Evolutionary conservation across 2,888 invertebrate species (phyloP).

Genomic region (Plebejus anna): DNA sequence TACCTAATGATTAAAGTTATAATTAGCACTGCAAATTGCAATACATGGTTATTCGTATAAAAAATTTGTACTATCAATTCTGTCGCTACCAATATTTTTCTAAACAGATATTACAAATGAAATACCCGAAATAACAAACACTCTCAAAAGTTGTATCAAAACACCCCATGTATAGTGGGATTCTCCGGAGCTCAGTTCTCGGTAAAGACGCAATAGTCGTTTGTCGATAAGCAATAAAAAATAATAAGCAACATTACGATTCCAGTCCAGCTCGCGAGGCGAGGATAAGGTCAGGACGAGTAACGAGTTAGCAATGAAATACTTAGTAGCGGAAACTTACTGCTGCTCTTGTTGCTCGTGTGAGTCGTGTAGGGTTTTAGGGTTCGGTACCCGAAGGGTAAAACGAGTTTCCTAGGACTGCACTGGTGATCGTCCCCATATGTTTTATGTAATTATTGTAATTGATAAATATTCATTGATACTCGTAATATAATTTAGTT

Average conservation of each 20-base stretch:
- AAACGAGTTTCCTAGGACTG: background rate
- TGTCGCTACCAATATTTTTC: background rate
- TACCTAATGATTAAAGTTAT: too few species aligned
- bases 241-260: background rate
- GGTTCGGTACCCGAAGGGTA: background rate
- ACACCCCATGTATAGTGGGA: background rate
- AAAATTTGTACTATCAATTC: background rate
- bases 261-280: background rate
- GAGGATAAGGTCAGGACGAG: constrained; percentile 12
- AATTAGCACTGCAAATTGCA: too few species aligned
- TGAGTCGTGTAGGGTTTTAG: background rate
- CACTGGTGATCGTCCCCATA: background rate
- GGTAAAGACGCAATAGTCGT: background rate
- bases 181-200: background rate
- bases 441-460: too few species aligned
- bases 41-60: too few species aligned
- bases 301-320: constrained; percentile 5
- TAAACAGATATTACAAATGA: background rate
- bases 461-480: too few species aligned
- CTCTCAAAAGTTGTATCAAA: background rate
- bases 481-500: too few species aligned
- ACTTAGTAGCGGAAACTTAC: background rate
- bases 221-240: constrained; percentile 9
- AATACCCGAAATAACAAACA: background rate
- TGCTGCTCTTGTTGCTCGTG: background rate